These are phyloP conservation scores for Trissolcus brochymenae DNA, from an alignment of 2,888 invertebrate species.

Conservation along the genomic window DNA sequence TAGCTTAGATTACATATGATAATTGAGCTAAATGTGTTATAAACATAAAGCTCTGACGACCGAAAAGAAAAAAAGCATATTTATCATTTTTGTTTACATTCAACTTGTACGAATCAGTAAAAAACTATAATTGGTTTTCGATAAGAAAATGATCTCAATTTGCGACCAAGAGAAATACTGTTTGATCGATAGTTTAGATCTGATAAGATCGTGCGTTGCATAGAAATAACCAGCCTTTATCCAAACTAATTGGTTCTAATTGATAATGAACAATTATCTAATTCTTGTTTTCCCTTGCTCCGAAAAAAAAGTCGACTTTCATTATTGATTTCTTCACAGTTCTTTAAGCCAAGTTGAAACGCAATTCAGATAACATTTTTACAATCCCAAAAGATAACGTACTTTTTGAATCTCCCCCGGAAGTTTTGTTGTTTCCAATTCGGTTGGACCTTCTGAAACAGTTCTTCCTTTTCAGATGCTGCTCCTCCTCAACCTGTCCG, in stretches of 20 bases:
- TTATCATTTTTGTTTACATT: background rate
- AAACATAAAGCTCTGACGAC: background rate
- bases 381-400: conserved; percentile 47
- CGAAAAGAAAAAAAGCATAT: too few relatives aligned
- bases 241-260: conserved; percentile 2
- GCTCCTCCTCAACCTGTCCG: conserved; percentile 82
- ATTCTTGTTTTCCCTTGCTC: background rate
- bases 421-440: conserved; percentile 80
- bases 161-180: background rate
- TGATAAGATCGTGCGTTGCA: background rate
- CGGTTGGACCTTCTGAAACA: conserved; percentile 87
- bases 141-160: conserved; percentile 23
- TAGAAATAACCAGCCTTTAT: background rate
- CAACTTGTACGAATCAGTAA: background rate
- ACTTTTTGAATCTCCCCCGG: conserved; percentile 79
- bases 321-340: too few relatives aligned
- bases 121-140: background rate
- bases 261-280: conserved; percentile 2
- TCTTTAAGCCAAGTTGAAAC: too few relatives aligned
- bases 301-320: too few relatives aligned
- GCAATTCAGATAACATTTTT: too few relatives aligned
- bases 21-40: background rate
- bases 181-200: background rate
- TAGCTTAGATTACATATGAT: conserved; percentile 1
- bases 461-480: conserved; percentile 81